Evolutionary conservation across 1,140 invertebrate species (phyloP).

Genomic region (Eulimnadia texana): DNA sequence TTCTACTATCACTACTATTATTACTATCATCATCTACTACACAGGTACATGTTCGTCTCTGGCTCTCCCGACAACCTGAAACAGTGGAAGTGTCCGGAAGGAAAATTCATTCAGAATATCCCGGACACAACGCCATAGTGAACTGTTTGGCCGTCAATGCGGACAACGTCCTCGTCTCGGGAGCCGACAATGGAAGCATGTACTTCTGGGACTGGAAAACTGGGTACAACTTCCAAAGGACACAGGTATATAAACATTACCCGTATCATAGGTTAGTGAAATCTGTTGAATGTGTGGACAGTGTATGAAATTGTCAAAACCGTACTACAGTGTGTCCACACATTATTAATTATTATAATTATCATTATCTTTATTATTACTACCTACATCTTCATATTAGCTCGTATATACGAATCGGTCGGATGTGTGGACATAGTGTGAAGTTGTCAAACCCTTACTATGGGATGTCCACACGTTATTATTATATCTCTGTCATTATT

Average conservation of each 20-base stretch:
- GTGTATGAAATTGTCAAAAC: no score
- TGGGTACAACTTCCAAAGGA: conserved; percentile 92
- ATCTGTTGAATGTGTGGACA: no score
- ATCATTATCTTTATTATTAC: no score
- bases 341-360: no score
- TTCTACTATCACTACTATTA: conserved; percentile 15
- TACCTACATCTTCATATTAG: no score
- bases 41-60: conserved; percentile 86
- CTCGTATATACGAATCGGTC: no score
- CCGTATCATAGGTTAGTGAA: no score
- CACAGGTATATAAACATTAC: conserved; percentile 42
- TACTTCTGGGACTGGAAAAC: conserved; percentile 98
- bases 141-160: conserved; percentile 89
- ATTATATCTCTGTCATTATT: no score
- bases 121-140: conserved; percentile 93
- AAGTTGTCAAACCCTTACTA: no score
- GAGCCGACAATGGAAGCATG: conserved; percentile 97
- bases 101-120: conserved; percentile 94
- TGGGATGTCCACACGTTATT: no score
- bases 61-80: conserved; percentile 98
- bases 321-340: no score
- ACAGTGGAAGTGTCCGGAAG: conserved; percentile 97
- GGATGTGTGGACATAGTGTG: no score
- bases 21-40: conserved; percentile 18
- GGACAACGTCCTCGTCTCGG: conserved; percentile 91